Conservation (phyloP, 2,113 vertebrate genomes). For the Machaerirhynchus nigripectus region DNA sequence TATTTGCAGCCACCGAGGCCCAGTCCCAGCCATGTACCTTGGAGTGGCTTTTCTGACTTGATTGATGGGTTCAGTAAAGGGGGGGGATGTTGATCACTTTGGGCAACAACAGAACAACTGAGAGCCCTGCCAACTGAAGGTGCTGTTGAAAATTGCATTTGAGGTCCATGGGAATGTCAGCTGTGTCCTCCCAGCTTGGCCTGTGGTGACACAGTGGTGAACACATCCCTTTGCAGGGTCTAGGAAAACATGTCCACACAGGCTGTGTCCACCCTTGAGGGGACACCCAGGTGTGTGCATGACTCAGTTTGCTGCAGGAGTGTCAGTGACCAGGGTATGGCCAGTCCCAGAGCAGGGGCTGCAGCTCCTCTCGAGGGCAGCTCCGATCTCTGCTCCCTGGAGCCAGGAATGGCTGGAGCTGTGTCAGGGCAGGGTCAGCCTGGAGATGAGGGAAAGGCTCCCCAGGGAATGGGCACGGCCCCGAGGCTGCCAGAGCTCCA, state of each 20-base stretch:
- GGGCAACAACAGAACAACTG: background rate
- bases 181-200: background rate
- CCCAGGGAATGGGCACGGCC: background rate
- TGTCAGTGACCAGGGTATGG: background rate
- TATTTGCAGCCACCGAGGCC: background rate
- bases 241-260: background rate
- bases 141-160: background rate
- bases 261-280: background rate
- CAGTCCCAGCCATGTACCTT: background rate
- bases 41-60: background rate
- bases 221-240: background rate
- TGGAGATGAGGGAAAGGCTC: background rate
- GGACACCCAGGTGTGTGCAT: background rate
- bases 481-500: background rate
- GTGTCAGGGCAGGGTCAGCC: accelerated
- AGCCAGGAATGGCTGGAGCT: accelerated
- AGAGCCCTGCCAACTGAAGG: background rate
- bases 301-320: background rate
- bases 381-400: background rate
- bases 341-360: background rate
- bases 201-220: background rate
- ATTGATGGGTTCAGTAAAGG: background rate
- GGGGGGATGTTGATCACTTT: background rate
- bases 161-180: background rate
- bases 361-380: background rate